Base-by-base conservation (phyloP, 2,797 vertebrate species). In the Micropoecilia bifurca region DNA sequence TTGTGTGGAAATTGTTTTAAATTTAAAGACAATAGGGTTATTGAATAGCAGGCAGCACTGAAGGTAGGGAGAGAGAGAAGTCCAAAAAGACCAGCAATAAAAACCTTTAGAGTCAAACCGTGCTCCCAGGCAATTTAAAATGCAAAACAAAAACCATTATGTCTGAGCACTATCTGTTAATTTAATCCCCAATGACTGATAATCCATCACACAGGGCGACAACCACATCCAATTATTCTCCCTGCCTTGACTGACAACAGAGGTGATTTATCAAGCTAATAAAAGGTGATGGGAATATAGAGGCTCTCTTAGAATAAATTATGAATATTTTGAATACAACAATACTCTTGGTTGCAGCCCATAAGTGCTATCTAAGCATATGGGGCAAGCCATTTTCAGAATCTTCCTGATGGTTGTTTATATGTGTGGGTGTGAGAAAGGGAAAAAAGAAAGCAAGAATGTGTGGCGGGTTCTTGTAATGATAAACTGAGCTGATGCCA, bases 201-300 rank as follows among this genome's bases (percentile, higher is more conserved):
- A 98, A 98, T 99, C 97, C 97, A 98, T 98, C 97, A 99, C 97
- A 96, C 96, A 96, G 97, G 97, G 97, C 97, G 97, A 98, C 97
- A 99, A 99, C 97, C 98, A 99, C 97, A 99, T 99, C 97, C 98
- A 99, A 99, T 99, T 99, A 99, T 98, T 98, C 97, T 98, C 97
- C 96, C 96, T 96, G 97, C 96, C 96, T 99, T 99, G 98, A 99
- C 97, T 99, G 98, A 99, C 99, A 99, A 98, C 97, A 98, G 97
- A 97, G 97, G 97, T 99, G 98, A 99, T 99, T 99, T 99, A 99
- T 99, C 98, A 99, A 98, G 97, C 97, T 99, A 99, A 99, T 99
- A 99, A 99, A 99, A 99, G 97, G 97, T 99, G 98, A 99, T 97
- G 96, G 97, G 97, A 98, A 97, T 96, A 97, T 97, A 97, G 97